Evolutionary conservation across 1,140 invertebrate genomes (phyloP), one percentile per base, ranked within the genome.

Genomic region (Sarcophaga bullata): DNA sequence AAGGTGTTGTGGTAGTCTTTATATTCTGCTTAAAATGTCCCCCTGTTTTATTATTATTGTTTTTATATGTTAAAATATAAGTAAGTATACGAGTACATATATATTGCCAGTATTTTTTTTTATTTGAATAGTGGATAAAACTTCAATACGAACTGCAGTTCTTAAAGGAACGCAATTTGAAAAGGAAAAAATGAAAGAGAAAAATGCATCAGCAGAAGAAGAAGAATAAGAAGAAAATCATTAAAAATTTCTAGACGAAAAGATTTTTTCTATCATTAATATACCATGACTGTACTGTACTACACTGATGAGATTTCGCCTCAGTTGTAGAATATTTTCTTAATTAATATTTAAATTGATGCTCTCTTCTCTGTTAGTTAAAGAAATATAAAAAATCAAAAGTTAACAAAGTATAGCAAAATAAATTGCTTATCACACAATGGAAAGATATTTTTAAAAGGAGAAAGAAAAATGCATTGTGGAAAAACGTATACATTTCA

Each of bases 191-290:
- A 19, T 9, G 48, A 78, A 17, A 15, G 19, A 49, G 9, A 50
- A 47, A 76, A 76, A 15, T 76, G 75, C 73, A 76, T n/a, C 48
- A 50, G 62, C 62, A 72, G 19, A 8, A 8, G 15, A 13, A 25
- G 6, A 78, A 72, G 19, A 8, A 8, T 6, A 13, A 25, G 6
- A 78, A 50, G 75, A 78, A 78, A 78, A 78, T 78, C 75, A 78
- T 78, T 78, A 78, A 78, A 78, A 78, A 52, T 78, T 78, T 78
- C 75, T 78, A 78, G 75, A 50, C 75, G 75, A 78, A 78, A 78
- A 78, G 75, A 78, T 78, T 78, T 78, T n/a, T 37, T 49, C 48
- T 50, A 19, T 78, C 75, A 78, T 78, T 78, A 78, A 50, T 78
- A 78, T 78, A 19, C 75, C 17, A n/a, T 68, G 62, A 68, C 62